Percentiles rank a stretch among this genome's conserved stretches.
phyloP scores from a whole-genome alignment of 2,113 vertebrate species.

The Zosterops borbonicus region DNA sequence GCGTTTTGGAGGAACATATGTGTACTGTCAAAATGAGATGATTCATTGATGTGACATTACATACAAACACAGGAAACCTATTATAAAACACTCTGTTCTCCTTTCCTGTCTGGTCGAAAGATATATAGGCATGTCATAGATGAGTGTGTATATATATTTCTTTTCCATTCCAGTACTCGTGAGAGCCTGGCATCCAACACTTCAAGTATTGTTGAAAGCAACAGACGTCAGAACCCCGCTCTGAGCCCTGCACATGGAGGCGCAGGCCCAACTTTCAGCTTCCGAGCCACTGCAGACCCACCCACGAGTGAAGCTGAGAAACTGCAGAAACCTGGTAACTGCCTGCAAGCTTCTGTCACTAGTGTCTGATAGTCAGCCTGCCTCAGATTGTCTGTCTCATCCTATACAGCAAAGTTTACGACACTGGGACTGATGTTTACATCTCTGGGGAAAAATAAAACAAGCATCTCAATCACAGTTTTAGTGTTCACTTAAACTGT shows the following conservation, averaged over 20 bases:
- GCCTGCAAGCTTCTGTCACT: conserved; percentile 96
- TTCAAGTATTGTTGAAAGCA: conserved; percentile 97
- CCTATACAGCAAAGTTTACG: conserved; percentile 76
- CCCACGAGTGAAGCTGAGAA: conserved; percentile 88
- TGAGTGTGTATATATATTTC: conserved; percentile 54
- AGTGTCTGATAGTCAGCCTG: conserved; percentile 88
- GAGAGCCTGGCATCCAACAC: conserved; percentile 99
- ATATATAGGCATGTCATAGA: neutral
- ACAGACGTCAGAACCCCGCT: conserved; percentile 91
- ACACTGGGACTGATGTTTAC: conserved; percentile 83
- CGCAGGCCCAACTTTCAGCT: conserved; percentile 87
- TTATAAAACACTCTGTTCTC: conserved; percentile 42
- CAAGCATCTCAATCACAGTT: conserved; percentile 80
- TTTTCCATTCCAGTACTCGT: conserved; percentile 85
- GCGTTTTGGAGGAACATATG: neutral
- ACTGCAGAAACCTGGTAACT: conserved; percentile 95
- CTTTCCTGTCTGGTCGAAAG: conserved; percentile 17
- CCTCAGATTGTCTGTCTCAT: conserved; percentile 72
- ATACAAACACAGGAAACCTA: conserved; percentile 43
- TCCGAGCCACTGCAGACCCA: conserved; percentile 86
- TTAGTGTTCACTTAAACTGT: conserved; percentile 79
- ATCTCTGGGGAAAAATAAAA: conserved; percentile 66
- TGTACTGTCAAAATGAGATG: neutral
- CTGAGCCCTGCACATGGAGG: conserved; percentile 91
- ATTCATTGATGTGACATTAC: conserved; percentile 10